Conservation (phyloP, 2,113 vertebrate species). For the Aviceda subcristata region DNA sequence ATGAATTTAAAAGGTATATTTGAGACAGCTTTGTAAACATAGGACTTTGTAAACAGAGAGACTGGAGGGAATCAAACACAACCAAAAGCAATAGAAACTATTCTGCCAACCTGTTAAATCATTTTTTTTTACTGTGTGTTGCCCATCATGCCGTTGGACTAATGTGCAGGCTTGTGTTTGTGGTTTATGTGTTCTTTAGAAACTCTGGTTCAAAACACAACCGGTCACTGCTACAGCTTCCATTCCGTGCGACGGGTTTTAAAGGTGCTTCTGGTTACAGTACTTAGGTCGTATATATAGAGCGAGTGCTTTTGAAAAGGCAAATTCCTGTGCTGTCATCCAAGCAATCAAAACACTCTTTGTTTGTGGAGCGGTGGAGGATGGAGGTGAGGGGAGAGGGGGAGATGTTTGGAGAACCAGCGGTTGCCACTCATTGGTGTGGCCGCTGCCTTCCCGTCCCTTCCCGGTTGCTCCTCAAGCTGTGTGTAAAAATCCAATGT, state of each 20-base stretch:
- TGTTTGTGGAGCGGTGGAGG: not conserved
- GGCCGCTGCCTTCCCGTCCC: not conserved
- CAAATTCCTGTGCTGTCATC: slow-evolving; percentile 53
- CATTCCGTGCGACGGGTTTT: not conserved
- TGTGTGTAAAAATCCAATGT: not conserved
- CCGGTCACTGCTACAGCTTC: not conserved
- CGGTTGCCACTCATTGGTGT: not conserved
- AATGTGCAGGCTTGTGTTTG: not conserved
- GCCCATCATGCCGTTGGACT: not conserved
- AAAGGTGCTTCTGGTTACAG: slow-evolving; percentile 3
- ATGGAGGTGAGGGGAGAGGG: not conserved
- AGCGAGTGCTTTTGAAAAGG: not conserved
- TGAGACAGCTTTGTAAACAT: slow-evolving; percentile 40
- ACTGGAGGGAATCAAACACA: not conserved
- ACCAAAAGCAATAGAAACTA: not conserved
- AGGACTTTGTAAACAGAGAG: not conserved
- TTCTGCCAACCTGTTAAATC: not conserved
- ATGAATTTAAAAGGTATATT: slow-evolving; percentile 43
- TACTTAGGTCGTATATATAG: not conserved
- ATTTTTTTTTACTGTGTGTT: slow-evolving; percentile 17
- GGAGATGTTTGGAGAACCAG: not conserved
- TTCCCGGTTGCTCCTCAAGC: not conserved
- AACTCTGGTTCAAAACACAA: not conserved
- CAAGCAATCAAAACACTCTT: slow-evolving; percentile 53
- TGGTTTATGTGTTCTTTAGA: not conserved